Evolutionary conservation across 2,888 invertebrate species (phyloP), one percentile per base, ranked within the genome.

Genomic region (Agonum fuliginosum): DNA sequence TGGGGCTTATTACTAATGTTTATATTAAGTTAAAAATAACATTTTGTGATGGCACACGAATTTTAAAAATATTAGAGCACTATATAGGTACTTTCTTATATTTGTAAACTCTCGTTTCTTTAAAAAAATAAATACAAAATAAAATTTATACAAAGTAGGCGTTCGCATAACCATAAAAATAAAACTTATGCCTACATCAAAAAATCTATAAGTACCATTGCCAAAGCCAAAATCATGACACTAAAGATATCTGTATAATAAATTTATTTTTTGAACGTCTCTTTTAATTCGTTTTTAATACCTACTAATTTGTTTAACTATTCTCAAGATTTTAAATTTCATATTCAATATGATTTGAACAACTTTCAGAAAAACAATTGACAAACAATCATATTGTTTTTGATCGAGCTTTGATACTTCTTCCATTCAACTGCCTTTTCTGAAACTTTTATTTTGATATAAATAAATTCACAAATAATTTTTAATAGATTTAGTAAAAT

Each of bases 21-120:
- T 62, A 62, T 27, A 54, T 19, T 20, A 2, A 22, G 58, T 62
- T 30, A 17, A 62, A 62, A 62, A 62, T 62, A 62, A 62, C 17
- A n/a, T 54, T 17, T 17, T 17, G 30, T 62, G 58, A 27, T 62
- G 30, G 30, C 27, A 30, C 17, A 8, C 17, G 17, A 12, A 62
- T 12, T 46, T 62, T 30, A 62, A 62, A 62, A 62, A 62, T 62
- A 62, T 30, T 14, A 14, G 34, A 19, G 58, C 22, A n/a, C 12
- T 12, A 10, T 54, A 22, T 37, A n/a, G n/a, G n/a, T n/a, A n/a
- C n/a, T 37, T 37, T 10, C 37, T 6, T 37, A 37, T 37, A n/a
- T n/a, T n/a, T n/a, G n/a, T n/a, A n/a, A n/a, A n/a, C n/a, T n/a
- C n/a, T n/a, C 12, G 12, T 37, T 37, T 3, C 37, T 12, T 37